Percentiles rank a stretch among this genome's conserved stretches.
phyloP scores from a whole-genome alignment of 2,797 vertebrate species.

The Myoxocephalus aenaeus region DNA sequence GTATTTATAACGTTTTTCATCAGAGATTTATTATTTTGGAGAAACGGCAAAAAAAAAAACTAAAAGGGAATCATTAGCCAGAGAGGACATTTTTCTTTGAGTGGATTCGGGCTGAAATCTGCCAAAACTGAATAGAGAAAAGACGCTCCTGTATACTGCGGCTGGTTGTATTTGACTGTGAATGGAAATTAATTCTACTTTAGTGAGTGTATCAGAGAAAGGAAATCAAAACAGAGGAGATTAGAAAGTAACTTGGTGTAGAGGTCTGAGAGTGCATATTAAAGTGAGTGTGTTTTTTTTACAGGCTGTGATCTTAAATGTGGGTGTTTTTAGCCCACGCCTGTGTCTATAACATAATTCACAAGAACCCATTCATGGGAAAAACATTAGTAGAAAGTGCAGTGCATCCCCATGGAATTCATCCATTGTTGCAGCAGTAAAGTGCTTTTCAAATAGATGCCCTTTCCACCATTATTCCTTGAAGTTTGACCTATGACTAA shows the following conservation, averaged over 20 bases:
- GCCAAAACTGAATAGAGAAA: neutral
- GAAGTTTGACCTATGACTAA: slow-evolving; percentile 70
- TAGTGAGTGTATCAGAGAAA: neutral
- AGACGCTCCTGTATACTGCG: neutral
- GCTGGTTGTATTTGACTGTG: neutral
- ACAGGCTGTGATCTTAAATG: neutral
- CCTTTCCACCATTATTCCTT: slow-evolving; percentile 68
- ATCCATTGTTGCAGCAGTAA: slow-evolving; percentile 30
- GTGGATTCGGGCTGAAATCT: neutral
- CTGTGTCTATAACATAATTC: neutral
- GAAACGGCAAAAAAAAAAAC: neutral
- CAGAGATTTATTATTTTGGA: slow-evolving; percentile 53
- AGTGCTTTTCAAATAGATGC: slow-evolving; percentile 62
- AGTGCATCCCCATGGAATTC: slow-evolving; percentile 29
- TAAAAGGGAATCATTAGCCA: slow-evolving; percentile 33
- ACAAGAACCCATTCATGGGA: neutral
- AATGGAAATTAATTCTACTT: slow-evolving; percentile 28
- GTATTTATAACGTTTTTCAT: slow-evolving; percentile 58
- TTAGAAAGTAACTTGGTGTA: neutral
- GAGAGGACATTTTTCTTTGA: neutral
- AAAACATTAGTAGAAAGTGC: slow-evolving; percentile 11
- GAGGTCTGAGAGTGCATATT: neutral
- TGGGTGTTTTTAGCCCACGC: neutral
- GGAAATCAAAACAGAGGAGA: slow-evolving; percentile 13
- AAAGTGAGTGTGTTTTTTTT: neutral